A percentile compares a stretch with the other conserved stretches of the same genome.
Conservation (phyloP, 2,797 vertebrate genomes). For the Notoglanidium macrostoma region DNA sequence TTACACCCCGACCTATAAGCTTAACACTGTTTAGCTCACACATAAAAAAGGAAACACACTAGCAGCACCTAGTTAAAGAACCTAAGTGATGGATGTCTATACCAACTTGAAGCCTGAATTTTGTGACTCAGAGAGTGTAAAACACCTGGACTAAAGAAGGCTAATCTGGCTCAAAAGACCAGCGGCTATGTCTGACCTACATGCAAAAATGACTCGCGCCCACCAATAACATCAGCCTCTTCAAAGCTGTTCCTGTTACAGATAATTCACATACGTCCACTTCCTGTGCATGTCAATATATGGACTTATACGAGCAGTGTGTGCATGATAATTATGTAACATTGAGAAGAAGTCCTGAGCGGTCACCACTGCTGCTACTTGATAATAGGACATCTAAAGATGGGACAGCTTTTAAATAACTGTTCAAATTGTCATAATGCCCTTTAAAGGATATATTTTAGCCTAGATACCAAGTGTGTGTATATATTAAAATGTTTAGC, state of each 20-base stretch:
- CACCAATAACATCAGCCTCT: conserved; percentile 23
- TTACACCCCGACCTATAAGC: background rate
- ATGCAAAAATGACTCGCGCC: conserved; percentile 24
- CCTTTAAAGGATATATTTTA: background rate
- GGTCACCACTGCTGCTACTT: background rate
- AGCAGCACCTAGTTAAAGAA: background rate
- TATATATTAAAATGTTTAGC: background rate
- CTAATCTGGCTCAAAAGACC: conserved; percentile 20
- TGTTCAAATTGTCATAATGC: too few relatives aligned
- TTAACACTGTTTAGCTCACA: background rate
- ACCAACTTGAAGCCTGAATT: background rate
- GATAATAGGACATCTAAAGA: background rate
- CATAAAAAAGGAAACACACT: too few relatives aligned
- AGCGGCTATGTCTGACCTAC: conserved; percentile 32
- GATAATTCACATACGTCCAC: background rate
- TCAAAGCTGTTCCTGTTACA: background rate
- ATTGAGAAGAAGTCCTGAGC: background rate
- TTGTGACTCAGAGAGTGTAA: conserved; percentile 6
- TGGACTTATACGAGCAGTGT: background rate
- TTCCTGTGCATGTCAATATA: background rate
- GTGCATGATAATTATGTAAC: background rate
- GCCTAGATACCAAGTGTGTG: background rate
- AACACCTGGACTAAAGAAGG: conserved; percentile 29
- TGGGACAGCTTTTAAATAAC: background rate
- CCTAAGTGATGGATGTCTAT: background rate